Base-by-base conservation (phyloP, 1,140 invertebrate species). In the Meloidogyne chitwoodi region DNA sequence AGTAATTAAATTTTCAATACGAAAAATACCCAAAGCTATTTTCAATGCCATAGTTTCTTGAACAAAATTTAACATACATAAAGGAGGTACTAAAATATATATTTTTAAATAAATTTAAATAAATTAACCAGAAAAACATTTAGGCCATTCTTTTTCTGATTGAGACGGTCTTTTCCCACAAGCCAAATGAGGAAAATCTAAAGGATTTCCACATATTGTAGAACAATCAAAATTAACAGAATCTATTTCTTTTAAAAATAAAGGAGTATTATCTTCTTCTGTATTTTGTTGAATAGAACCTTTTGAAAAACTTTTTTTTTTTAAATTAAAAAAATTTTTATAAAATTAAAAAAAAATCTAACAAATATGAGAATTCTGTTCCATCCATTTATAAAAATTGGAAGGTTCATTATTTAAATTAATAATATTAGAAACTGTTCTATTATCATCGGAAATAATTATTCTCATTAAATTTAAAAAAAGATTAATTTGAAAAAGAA, bases 291-390 rank as follows among this genome's bases (percentile, higher is more conserved):
- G n/a, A n/a, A n/a, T n/a, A n/a, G n/a, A n/a, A n/a, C 0, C 12
- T 56, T 31, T 69, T 48, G 61, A 29, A 56, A 38, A 2, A 4
- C 48, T 26, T 12, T 14, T 68, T 29, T 26, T 68, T 11, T 38
- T 68, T 24, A 34, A 26, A 34, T 5, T 41, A 67, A 67, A 67
- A 26, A 8, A n/a, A 29, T 22, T 24, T 19, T 27, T n/a, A n/a
- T n/a, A n/a, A n/a, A n/a, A n/a, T n/a, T 22, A 31, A 68, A 10
- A 68, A 24, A 27, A 68, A 26, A 22, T 44, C 29, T 68, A 26
- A 70, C 68, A 70, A 70, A 70, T 70, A 29, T 70, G 68, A 44
- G 68, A 44, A 70, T 70, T 70, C 10, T 48, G 68, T 44, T 70
- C 68, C 26, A 70, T 70, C 68, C 68, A 70, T 8, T 29, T 44